phyloP scores from a whole-genome alignment of 2,888 invertebrate genomes.

The Latrodectus hesperus region DNA sequence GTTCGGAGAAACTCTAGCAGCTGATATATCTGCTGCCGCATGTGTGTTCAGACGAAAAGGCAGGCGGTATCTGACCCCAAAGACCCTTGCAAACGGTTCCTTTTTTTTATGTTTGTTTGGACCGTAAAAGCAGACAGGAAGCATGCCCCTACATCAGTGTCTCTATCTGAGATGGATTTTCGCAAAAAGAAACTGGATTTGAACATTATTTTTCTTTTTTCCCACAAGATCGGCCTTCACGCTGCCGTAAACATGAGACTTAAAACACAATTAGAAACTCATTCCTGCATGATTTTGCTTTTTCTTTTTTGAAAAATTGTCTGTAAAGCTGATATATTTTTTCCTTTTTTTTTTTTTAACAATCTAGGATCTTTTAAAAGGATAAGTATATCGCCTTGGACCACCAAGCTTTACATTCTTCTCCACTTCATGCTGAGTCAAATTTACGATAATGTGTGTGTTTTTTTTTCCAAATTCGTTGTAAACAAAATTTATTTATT shows the following conservation, averaged over 20 bases:
- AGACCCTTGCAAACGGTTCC: constrained; percentile 6
- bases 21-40: neutral
- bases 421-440: too few relatives aligned
- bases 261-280: constrained; percentile 8
- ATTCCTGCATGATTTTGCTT: neutral
- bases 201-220: neutral
- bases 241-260: neutral
- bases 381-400: too few relatives aligned
- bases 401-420: too few relatives aligned
- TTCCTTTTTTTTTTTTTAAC: too few relatives aligned
- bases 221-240: neutral
- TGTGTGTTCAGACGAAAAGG: neutral
- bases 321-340: too few relatives aligned
- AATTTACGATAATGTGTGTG: too few relatives aligned
- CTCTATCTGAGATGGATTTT: neutral
- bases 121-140: constrained; percentile 45
- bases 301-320: too few relatives aligned
- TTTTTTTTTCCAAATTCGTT: too few relatives aligned
- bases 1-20: neutral
- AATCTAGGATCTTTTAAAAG: too few relatives aligned
- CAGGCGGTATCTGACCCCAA: constrained; percentile 26
- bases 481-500: too few relatives aligned
- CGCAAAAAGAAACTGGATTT: constrained; percentile 13
- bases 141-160: neutral
- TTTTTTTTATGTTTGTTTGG: constrained; percentile 6